Evolutionary conservation across 2,797 vertebrate genomes (phyloP).

Genomic region (Ibycter americanus): DNA sequence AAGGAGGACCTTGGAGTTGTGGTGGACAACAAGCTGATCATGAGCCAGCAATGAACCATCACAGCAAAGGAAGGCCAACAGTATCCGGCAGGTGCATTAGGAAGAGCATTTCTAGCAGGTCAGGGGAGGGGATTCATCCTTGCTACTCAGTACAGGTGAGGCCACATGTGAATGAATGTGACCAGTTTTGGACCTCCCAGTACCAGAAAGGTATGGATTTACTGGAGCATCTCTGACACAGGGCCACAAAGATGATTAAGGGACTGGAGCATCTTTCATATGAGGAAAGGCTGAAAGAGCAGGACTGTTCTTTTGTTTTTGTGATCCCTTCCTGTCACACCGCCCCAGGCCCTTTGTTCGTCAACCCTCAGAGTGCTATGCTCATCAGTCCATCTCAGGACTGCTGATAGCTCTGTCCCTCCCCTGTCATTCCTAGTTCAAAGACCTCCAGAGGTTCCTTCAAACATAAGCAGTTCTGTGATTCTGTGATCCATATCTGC

Average conservation of each 20-base stretch:
- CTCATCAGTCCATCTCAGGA: not conserved
- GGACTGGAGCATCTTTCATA: not conserved
- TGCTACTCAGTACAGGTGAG: not conserved
- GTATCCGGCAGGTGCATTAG: not conserved
- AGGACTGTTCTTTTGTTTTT: not conserved
- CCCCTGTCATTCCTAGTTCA: not conserved
- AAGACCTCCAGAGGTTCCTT: not conserved
- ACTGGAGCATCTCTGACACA: not conserved
- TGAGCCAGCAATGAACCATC: not conserved
- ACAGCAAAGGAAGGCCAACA: not conserved
- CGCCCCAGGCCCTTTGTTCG: not conserved
- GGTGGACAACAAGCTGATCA: not conserved
- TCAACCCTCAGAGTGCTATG: not conserved
- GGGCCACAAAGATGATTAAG: not conserved
- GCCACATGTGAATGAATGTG: not conserved
- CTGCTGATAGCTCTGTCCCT: not conserved
- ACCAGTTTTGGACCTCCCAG: not conserved
- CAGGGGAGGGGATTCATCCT: not conserved
- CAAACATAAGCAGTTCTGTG: not conserved
- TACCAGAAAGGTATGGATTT: not conserved
- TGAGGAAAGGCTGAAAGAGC: not conserved
- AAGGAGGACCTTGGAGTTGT: not conserved
- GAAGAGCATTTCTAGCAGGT: not conserved
- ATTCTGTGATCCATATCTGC: not conserved
- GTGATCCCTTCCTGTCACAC: not conserved